Evolutionary conservation across 2,113 vertebrate genomes (phyloP).

Genomic region (Opisthocomus hoazin): DNA sequence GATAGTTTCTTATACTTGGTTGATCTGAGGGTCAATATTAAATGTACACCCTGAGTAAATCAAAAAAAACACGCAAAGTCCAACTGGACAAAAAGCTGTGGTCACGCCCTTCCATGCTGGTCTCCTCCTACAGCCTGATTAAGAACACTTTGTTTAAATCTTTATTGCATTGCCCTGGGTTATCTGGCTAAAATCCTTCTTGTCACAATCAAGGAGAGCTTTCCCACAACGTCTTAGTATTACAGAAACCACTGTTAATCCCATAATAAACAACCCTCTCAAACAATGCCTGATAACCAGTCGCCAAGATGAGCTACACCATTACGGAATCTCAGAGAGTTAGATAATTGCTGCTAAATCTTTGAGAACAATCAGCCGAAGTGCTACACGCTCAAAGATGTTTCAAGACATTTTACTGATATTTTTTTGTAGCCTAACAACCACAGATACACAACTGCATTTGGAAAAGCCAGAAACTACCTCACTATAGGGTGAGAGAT

Average conservation of each 20-base stretch:
- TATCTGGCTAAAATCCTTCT: background rate
- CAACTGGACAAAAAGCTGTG: background rate
- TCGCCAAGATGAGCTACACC: background rate
- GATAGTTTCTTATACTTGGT: accelerated
- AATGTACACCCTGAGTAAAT: background rate
- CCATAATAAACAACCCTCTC: background rate
- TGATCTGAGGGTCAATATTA: background rate
- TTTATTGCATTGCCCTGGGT: background rate
- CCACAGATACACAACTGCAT: background rate
- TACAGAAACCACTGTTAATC: background rate
- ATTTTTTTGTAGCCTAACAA: background rate
- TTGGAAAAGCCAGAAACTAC: slow-evolving; percentile 21
- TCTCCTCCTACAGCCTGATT: background rate
- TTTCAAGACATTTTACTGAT: background rate
- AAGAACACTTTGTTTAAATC: background rate
- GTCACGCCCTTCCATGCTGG: background rate
- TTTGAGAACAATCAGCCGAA: background rate
- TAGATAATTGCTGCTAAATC: background rate
- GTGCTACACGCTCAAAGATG: background rate
- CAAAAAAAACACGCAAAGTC: background rate
- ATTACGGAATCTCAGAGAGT: background rate
- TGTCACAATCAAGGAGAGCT: background rate
- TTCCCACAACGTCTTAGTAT: background rate
- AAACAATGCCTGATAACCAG: background rate
- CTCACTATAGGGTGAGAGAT: slow-evolving; percentile 37